Evolutionary conservation across 2,113 vertebrate species (phyloP).

Genomic region (Protobothrops mucrosquamatus): DNA sequence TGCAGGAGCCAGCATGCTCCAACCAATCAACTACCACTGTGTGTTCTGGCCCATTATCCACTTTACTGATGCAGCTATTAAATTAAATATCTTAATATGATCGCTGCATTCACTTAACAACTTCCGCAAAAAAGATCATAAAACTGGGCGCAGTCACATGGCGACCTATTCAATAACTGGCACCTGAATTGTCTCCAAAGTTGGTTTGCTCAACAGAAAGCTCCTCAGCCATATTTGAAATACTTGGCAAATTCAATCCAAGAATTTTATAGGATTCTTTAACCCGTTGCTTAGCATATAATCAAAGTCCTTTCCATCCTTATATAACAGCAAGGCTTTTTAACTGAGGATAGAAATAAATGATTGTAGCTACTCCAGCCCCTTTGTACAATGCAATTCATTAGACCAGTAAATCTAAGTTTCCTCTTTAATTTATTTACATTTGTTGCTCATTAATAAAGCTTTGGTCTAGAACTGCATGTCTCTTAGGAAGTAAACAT

Average conservation of each 20-base stretch:
- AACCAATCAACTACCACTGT: background rate
- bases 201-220: background rate
- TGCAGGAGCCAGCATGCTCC: background rate
- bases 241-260: background rate
- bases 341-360: background rate
- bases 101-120: too few species aligned
- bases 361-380: background rate
- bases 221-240: background rate
- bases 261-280: background rate
- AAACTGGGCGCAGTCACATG: background rate
- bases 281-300: background rate
- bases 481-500: background rate
- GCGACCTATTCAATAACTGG: background rate
- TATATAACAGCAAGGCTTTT: background rate
- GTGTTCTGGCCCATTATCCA: too few species aligned
- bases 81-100: too few species aligned
- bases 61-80: too few species aligned
- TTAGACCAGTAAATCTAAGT: background rate
- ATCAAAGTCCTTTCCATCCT: too few species aligned
- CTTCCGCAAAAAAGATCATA: background rate
- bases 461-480: background rate
- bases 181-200: background rate
- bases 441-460: background rate
- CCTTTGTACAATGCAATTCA: background rate
- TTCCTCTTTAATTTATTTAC: background rate